Base-by-base conservation (phyloP, 2,888 invertebrate genomes). In the Aporophyla lueneburgensis region DNA sequence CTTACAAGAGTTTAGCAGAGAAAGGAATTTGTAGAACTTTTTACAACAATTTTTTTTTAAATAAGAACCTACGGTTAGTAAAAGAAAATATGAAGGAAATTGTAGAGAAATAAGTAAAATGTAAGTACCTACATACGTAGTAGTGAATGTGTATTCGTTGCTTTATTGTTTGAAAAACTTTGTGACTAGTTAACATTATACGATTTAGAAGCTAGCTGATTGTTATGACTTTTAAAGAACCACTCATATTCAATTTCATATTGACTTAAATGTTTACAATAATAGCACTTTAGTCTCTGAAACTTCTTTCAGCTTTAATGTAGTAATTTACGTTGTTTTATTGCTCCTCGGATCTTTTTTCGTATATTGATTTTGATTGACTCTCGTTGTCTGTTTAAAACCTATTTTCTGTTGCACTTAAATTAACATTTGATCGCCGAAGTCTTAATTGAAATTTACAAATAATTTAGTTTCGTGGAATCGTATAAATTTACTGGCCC, bases 1-100 rank as follows among this genome's bases (percentile, higher is more conserved):
- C 33, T 77, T 46, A 74, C 21, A 27, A 46, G 9, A 81, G 14
- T 51, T 33, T 12, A 51, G n/a, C 33, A 46, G 16, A 80, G 12
- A 56, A 33, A 63, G 24, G 9, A 27, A 54, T 58, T 54, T 53
- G 10, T 27, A 21, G 16, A 33, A 59, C 3, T 33, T 33, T 33
- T 33, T 33, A 33, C 33, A 3, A 33, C 33, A 33, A 33, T 1
- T 2, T 2, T 33, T 33, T 33, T 33, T 33, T 33, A 33, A 51
- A 51, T 56, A 5, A 24, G 56, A n/a, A 12, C 14, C 5, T 40
- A n/a, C 4, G 7, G 21, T 24, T 24, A 21, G 62, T 5, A 24
- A 24, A 24, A 5, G 21, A 24, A 73, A 59, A 21, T 58, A 5
- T 58, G 10, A 6, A n/a, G 21, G n/a, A 62, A 62, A 62, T 54